Percentiles rank a stretch among this genome's conserved stretches.
These are phyloP conservation scores for Pyrrhosoma nymphula DNA, from an alignment of 2,888 invertebrate species.

Conservation along the genomic window DNA sequence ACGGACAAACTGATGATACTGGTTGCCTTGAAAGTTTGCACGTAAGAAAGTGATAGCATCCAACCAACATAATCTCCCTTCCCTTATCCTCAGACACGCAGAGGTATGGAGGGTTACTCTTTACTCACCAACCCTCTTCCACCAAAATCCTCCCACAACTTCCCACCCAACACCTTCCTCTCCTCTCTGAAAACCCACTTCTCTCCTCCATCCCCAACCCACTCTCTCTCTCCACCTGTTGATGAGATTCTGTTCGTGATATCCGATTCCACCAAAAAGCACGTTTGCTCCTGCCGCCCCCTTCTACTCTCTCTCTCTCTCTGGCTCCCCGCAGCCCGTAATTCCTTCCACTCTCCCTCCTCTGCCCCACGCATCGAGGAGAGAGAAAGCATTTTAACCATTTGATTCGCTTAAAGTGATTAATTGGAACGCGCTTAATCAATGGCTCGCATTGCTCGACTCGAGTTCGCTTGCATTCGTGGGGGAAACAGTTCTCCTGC, in stretches of 20 bases:
- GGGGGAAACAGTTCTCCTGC: neutral
- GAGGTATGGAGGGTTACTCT: neutral
- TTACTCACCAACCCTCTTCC: neutral
- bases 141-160: neutral
- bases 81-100: neutral
- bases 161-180: neutral
- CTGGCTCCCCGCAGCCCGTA: neutral
- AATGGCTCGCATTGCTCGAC: constrained; percentile 13
- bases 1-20: too few relatives aligned
- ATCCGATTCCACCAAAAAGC: constrained; percentile 18
- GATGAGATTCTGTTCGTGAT: constrained; percentile 36
- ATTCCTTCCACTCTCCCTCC: neutral
- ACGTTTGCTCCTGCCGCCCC: neutral
- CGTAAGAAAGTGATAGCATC: neutral
- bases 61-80: neutral
- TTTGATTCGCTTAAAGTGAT: constrained; percentile 29
- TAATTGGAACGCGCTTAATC: constrained; percentile 21
- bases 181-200: neutral
- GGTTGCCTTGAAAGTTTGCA: too few relatives aligned
- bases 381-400: neutral
- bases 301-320: neutral
- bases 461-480: neutral
- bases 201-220: neutral
- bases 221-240: neutral
- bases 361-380: neutral